Percentiles rank a stretch among this genome's conserved stretches.
These are phyloP conservation scores for Drymodes brunneopygia DNA, from an alignment of 2,113 vertebrate genomes.

Conservation along the genomic window DNA sequence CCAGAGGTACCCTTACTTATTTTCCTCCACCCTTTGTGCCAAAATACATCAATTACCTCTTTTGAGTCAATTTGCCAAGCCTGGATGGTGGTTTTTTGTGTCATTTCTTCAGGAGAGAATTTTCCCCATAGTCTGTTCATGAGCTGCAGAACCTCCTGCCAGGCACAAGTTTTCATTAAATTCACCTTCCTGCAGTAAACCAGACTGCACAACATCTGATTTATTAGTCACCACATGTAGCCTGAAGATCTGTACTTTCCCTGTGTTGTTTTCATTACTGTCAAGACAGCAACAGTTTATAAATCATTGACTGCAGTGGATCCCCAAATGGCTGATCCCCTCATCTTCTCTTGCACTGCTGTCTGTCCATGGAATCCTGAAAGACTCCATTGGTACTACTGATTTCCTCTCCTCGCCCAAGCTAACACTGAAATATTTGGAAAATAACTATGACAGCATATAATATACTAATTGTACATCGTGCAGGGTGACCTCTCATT, in stretches of 20 bases:
- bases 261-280: neutral
- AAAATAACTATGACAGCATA: neutral
- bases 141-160: neutral
- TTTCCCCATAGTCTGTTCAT: neutral
- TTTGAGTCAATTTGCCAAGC: neutral
- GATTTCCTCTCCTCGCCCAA: neutral
- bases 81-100: neutral
- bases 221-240: neutral
- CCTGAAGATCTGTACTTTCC: neutral
- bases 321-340: neutral
- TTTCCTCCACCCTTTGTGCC: neutral
- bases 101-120: accelerated
- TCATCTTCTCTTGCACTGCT: neutral
- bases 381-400: neutral
- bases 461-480: neutral
- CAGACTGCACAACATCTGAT: neutral
- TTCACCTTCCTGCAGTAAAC: neutral
- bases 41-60: neutral
- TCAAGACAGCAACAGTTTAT: neutral
- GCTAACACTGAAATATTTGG: neutral
- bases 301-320: neutral
- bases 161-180: neutral
- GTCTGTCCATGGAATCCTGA: neutral
- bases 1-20: neutral
- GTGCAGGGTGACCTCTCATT: neutral